Conservation (phyloP, 1,140 invertebrate genomes). For the Maniola jurtina region DNA sequence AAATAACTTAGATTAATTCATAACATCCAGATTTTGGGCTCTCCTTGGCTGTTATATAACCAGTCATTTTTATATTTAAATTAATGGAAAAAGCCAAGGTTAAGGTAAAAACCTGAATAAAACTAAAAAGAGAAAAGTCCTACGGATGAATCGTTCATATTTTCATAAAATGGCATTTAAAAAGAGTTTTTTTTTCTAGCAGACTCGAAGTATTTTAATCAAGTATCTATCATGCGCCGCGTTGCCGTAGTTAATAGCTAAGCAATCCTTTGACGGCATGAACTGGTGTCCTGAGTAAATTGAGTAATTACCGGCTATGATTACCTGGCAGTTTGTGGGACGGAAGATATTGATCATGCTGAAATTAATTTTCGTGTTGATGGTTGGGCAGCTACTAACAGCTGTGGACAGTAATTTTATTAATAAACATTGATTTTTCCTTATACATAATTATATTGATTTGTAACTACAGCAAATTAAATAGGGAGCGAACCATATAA, state of each 20-base stretch:
- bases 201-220: background rate
- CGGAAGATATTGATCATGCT: constrained; percentile 43
- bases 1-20: no score
- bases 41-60: no score
- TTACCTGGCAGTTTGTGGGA: constrained; percentile 56
- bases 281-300: constrained; percentile 51
- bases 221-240: background rate
- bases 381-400: background rate
- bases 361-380: constrained; percentile 17
- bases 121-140: no score
- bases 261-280: constrained; percentile 48
- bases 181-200: no score
- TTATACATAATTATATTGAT: background rate
- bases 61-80: no score
- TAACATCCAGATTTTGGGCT: no score
- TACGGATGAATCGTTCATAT: no score
- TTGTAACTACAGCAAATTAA: background rate
- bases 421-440: background rate
- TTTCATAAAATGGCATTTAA: no score
- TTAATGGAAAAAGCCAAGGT: no score
- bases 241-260: constrained; percentile 11
- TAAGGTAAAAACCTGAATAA: no score
- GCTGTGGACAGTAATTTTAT: background rate
- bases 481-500: no score
- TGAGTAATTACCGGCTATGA: constrained; percentile 65